phyloP scores from a whole-genome alignment of 2,888 invertebrate genomes.

The Tridacna crocea region DNA sequence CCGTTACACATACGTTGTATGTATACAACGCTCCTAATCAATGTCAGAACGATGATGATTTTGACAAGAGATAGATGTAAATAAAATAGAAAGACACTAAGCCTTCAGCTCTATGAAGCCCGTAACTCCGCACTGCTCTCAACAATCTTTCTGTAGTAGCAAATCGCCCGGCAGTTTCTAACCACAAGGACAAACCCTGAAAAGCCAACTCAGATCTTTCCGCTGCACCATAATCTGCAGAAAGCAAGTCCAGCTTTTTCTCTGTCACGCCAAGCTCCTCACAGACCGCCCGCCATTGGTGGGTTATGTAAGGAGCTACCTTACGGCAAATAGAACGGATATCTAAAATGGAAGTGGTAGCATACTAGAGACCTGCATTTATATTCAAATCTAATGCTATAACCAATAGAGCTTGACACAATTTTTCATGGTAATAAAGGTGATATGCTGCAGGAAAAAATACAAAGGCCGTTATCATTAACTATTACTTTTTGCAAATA shows the following conservation, averaged over 20 bases:
- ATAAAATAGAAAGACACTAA: not conserved
- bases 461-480: no score
- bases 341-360: conserved; percentile 34
- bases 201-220: conserved; percentile 62
- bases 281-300: conserved; percentile 70
- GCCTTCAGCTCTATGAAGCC: conserved; percentile 69
- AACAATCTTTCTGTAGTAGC: conserved; percentile 62
- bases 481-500: no score
- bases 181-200: conserved; percentile 65
- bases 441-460: no score
- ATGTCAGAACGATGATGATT: no score
- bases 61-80: no score
- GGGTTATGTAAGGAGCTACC: conserved; percentile 65
- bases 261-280: conserved; percentile 65
- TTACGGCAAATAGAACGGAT: conserved; percentile 62
- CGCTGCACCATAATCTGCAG: conserved; percentile 29
- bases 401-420: no score
- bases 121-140: conserved; percentile 50
- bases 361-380: no score
- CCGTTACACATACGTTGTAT: no score
- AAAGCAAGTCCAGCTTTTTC: conserved; percentile 49
- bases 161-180: conserved; percentile 59
- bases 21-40: no score
- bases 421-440: no score
- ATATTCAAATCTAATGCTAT: no score